Base-by-base conservation (phyloP, 1,140 invertebrate genomes). In the Aphaenogaster floridana region DNA sequence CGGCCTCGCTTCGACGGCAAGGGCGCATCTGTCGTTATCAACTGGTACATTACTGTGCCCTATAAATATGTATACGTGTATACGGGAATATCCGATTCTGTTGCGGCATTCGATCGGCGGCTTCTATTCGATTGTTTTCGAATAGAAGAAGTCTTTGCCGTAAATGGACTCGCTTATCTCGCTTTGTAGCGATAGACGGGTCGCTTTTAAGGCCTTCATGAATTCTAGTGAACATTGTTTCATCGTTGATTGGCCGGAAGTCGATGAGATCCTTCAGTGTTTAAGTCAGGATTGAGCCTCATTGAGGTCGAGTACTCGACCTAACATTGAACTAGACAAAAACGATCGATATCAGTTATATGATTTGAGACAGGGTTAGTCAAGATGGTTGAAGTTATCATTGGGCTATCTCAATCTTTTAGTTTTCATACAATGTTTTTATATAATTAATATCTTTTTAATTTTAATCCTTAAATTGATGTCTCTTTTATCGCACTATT, bases 261-360 rank as follows among this genome's bases (percentile, higher is more conserved):
- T 66, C 59, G 72, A 78, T 13, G 88, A 88, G 87, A 86, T 79
- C 64, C 48, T 59, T 36, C 39, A 17, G 57, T 34, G 48, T 89
- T 89, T 89, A 89, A 89, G 74, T 89, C 88, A 69, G 85, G 81
- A 90, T 88, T 59, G 81, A 66, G 69, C 42, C 50, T 90, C 80
- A 88, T 91, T 83, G 54, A 61, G 81, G 88, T 89, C 86, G 88
- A 90, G 86, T 71, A 63, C 45, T 79, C 63, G 87, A 90, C 79
- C 84, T 88, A 88, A 88, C 89, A 91, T 88, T 90, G 89, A 90
- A 88, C 74, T 63, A 78, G 63, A 42, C 76, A 39, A 72, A 90
- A 81, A 34, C 36, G 88, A 69, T 86, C 52, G 72, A 78, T 86
- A 79, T 59, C 42, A 28, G 36, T 63, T 76, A 28, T n/a, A 13